These are phyloP conservation scores for Branchipolynoe longqiensis DNA, from an alignment of 2,888 invertebrate species.

Conservation along the genomic window DNA sequence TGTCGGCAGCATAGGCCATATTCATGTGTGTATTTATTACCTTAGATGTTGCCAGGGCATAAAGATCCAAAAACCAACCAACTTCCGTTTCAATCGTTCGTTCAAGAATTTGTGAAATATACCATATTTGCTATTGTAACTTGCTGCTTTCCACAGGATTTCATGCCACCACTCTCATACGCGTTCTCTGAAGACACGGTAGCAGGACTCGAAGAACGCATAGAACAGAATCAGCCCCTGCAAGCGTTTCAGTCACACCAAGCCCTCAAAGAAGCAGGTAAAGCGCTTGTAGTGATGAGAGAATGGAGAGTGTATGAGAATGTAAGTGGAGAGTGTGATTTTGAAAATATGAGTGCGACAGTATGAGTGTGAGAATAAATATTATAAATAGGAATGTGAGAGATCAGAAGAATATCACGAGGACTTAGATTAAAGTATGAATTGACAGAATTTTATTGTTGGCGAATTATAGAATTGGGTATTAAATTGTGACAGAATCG, in stretches of 20 bases:
- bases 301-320: neutral
- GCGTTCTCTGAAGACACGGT: conserved; percentile 13
- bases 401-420: neutral
- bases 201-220: conserved; percentile 49
- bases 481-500: neutral
- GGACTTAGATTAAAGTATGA: no score
- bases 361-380: neutral
- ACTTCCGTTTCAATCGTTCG: neutral
- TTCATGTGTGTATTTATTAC: no score
- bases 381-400: neutral
- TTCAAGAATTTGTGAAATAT: neutral
- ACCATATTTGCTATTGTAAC: neutral
- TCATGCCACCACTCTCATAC: conserved; percentile 9
- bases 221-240: neutral
- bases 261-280: conserved; percentile 53
- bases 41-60: no score
- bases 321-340: neutral
- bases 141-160: conserved; percentile 14
- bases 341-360: neutral
- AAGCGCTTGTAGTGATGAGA: neutral
- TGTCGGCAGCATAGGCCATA: neutral
- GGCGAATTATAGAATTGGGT: no score
- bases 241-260: conserved; percentile 47
- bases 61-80: no score
- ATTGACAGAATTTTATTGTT: no score